These are phyloP conservation scores for Tupaia tana DNA, from an alignment of 2,113 vertebrate species.

Conservation along the genomic window DNA sequence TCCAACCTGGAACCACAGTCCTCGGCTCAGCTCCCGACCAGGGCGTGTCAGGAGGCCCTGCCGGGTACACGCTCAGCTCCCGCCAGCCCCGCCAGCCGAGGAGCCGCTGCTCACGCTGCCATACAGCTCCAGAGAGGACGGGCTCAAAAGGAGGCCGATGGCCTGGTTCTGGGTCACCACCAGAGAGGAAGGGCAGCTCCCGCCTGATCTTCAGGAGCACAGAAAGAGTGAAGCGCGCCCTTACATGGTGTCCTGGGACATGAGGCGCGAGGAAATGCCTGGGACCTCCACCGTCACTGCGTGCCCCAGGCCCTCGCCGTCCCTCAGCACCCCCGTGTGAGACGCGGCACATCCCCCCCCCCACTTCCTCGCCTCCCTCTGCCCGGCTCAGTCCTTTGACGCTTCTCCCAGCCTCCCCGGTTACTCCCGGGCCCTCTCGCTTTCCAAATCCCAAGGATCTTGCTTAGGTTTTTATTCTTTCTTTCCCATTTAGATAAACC, in stretches of 20 bases:
- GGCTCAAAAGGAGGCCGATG: constrained; percentile 3
- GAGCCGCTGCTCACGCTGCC: constrained; percentile 12
- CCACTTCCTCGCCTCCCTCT: too few species aligned
- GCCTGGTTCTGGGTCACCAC: constrained; percentile 19
- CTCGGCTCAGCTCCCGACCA: constrained; percentile 39
- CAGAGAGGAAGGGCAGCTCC: constrained; percentile 28
- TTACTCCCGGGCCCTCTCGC: not conserved
- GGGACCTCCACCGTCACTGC: not conserved
- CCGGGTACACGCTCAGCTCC: not conserved
- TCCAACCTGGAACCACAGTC: not conserved
- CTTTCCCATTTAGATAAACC: not conserved
- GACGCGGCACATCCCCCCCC: too few species aligned
- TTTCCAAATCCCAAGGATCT: not conserved
- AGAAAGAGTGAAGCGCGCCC: constrained; percentile 59
- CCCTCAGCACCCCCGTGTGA: too few species aligned
- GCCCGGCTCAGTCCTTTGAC: too few species aligned
- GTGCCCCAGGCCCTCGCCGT: too few species aligned
- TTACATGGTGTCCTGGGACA: constrained; percentile 39
- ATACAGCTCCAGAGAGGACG: not conserved
- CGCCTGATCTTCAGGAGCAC: not conserved
- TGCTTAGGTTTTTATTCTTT: not conserved
- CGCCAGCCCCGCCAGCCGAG: not conserved
- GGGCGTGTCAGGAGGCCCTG: constrained; percentile 9
- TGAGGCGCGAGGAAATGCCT: constrained; percentile 42
- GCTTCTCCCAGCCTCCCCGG: not conserved